Conservation (phyloP, 2,888 invertebrate genomes). For the Cosmia pyralina region DNA sequence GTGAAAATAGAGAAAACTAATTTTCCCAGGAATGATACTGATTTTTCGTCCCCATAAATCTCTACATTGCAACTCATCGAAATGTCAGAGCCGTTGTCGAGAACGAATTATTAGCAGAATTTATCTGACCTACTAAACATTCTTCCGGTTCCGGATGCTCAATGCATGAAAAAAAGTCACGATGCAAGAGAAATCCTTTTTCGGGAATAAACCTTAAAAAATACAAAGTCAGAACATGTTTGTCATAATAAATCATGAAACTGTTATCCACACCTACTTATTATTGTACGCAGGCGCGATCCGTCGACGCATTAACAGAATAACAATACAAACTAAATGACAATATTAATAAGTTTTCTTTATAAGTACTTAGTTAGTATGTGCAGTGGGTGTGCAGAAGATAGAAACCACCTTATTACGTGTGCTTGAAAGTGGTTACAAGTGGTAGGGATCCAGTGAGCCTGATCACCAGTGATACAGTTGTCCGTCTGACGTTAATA, state of each 20-base stretch:
- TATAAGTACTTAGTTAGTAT: slow-evolving; percentile 51
- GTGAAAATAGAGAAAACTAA: no score
- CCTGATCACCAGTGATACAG: slow-evolving; percentile 44
- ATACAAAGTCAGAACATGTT: neutral
- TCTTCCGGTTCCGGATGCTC: neutral
- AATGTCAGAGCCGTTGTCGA: no score
- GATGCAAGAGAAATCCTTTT: neutral
- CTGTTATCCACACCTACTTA: slow-evolving; percentile 9
- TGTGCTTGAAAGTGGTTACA: slow-evolving; percentile 55
- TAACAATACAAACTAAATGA: slow-evolving; percentile 50
- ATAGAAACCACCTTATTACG: slow-evolving; percentile 36
- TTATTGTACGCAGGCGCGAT: slow-evolving; percentile 5
- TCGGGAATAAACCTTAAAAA: slow-evolving; percentile 1
- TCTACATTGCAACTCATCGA: no score
- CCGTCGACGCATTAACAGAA: slow-evolving; percentile 29
- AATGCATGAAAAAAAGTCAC: neutral
- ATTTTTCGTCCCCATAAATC: no score
- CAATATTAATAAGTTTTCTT: slow-evolving; percentile 55
- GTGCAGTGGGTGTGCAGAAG: slow-evolving; percentile 50
- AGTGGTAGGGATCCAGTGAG: slow-evolving; percentile 55
- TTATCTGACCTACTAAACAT: slow-evolving; percentile 1
- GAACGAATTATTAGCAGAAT: no score
- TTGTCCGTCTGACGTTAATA: slow-evolving; percentile 20
- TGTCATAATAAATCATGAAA: slow-evolving; percentile 15
- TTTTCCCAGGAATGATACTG: no score